Base-by-base conservation (phyloP, 2,888 invertebrate genomes). In the Alloscopus bannaensis region DNA sequence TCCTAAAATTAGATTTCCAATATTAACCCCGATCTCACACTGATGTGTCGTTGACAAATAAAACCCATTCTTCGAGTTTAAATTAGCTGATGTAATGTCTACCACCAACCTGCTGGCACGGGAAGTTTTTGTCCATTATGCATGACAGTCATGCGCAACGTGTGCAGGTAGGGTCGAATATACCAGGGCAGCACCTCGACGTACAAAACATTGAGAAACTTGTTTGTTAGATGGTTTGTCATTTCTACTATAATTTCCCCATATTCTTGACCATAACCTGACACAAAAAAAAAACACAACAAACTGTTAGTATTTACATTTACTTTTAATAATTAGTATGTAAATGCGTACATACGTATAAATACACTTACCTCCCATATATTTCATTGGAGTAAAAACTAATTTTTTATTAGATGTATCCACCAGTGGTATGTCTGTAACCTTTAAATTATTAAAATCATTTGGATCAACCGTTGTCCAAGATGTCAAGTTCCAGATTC, bases 111-210 rank as follows among this genome's bases (percentile, higher is more conserved):
- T 47, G 79, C 45, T 31, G 76, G 78, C 29, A 73, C 40, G 3
- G 66, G 64, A 28, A 72, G 60, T 28, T 73, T 73, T 64, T 70
- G 64, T 2, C 50, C 59, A 20, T 52, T 47, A 55, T 70, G 81
- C 22, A 47, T 65, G 1, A 82, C 81, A 57, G 81, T 81, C 55
- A 84, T 79, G 36, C 72, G 81, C 75, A 84, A 81, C n/a, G 83
- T 94, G 88, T 98, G 98, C 70, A 97, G 90, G 88, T 97, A 98
- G 83, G 97, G 91, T 2, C 95, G 94, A 42, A 96, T 90, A 90
- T 93, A 94, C 96, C 96, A 97, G 0, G 90, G 90, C 1, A 98
- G 93, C 88, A 96, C 94, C 89, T 98, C 97, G 88, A 97, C 90
- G 77, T 97, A 90, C 65, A 97, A 91, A 45, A 97, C 91, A 86